phyloP scores from a whole-genome alignment of 2,797 vertebrate genomes.

The Scleropages formosus region DNA sequence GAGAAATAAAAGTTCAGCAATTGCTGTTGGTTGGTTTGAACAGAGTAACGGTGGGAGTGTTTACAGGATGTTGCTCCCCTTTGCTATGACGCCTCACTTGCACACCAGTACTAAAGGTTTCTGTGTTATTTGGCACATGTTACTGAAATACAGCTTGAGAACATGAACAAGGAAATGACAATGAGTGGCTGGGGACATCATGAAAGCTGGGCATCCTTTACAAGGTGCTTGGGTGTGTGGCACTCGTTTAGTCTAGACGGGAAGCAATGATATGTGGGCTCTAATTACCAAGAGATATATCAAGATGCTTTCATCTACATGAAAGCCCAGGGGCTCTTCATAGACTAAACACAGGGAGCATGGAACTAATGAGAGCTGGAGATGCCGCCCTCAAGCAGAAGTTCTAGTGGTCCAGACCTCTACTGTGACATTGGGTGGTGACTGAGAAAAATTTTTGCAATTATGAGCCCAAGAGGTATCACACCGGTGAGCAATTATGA shows the following conservation, averaged over 20 bases:
- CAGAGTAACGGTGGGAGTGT: neutral
- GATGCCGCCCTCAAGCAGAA: constrained; percentile 44
- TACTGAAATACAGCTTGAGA: neutral
- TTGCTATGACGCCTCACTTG: neutral
- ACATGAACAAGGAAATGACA: constrained; percentile 11
- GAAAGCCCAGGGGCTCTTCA: constrained; percentile 57
- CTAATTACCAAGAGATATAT: constrained; percentile 69
- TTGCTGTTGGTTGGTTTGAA: neutral
- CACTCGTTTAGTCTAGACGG: constrained; percentile 66
- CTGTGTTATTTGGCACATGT: neutral
- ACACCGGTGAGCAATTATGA: no score
- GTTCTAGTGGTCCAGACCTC: constrained; percentile 11
- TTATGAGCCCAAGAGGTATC: no score
- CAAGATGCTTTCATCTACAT: constrained; percentile 71
- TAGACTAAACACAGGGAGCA: constrained; percentile 75
- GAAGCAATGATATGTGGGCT: constrained; percentile 60
- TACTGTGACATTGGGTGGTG: neutral
- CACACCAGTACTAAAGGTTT: neutral
- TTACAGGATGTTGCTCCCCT: neutral
- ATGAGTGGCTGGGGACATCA: neutral
- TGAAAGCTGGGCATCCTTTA: constrained; percentile 14
- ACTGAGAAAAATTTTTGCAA: neutral
- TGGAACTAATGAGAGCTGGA: constrained; percentile 64
- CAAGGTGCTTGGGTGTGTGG: constrained; percentile 33
- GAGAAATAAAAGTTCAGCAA: neutral